These are phyloP conservation scores for Mus pahari DNA, from an alignment of 2,113 vertebrate genomes.

Conservation along the genomic window DNA sequence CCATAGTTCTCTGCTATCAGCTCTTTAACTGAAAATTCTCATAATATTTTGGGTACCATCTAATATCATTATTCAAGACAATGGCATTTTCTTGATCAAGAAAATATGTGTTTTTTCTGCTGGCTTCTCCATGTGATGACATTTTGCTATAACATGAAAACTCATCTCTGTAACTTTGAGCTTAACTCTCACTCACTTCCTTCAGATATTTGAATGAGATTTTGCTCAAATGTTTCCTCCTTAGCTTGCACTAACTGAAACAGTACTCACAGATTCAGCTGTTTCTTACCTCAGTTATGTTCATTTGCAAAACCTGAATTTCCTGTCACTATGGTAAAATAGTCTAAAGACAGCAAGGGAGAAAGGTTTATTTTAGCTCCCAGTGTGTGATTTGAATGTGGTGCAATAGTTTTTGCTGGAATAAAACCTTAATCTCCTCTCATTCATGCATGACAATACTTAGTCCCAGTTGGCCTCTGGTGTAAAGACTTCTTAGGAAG, in stretches of 20 bases:
- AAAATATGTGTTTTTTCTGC: too few species aligned
- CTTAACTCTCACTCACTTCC: not conserved
- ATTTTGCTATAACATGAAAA: not conserved
- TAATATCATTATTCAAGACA: not conserved
- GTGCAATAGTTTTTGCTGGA: too few species aligned
- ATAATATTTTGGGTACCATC: not conserved
- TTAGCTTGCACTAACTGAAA: not conserved
- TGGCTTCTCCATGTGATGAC: not conserved
- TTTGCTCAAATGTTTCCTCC: not conserved
- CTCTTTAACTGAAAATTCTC: not conserved
- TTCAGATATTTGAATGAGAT: not conserved
- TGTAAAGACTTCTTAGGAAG: not conserved
- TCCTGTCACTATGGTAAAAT: not conserved
- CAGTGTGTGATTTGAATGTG: not conserved
- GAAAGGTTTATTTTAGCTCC: not conserved
- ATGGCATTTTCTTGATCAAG: not conserved
- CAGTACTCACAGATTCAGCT: not conserved
- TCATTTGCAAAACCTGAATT: not conserved
- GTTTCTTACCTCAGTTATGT: not conserved
- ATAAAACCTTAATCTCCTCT: too few species aligned
- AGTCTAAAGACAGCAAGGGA: not conserved
- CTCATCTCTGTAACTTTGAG: not conserved
- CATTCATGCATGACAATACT: not conserved
- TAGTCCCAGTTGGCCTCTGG: not conserved
- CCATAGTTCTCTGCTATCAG: not conserved